These are phyloP conservation scores for Nansenia antarctica DNA, from an alignment of 2,113 vertebrate species.

Conservation along the genomic window DNA sequence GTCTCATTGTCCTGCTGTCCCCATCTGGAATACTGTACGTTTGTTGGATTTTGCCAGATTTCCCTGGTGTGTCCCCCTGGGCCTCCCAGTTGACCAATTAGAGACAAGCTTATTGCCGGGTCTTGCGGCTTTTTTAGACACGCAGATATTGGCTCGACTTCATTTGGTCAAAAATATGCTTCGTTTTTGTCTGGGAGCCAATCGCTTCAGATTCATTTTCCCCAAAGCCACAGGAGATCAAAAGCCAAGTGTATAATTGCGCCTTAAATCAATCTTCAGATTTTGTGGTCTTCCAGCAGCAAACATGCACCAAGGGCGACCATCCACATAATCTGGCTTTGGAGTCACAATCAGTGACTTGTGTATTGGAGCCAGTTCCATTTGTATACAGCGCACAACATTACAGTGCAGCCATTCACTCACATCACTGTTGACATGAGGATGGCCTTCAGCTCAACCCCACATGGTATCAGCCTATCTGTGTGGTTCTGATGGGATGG, in stretches of 20 bases:
- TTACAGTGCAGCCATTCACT: neutral
- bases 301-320: slow-evolving; percentile 53
- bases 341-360: slow-evolving; percentile 44
- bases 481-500: slow-evolving; percentile 45
- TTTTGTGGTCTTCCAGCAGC: slow-evolving; percentile 64
- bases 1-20: neutral
- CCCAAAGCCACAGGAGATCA: slow-evolving; percentile 72
- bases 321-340: slow-evolving; percentile 25
- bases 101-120: slow-evolving; percentile 58
- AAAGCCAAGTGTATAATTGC: slow-evolving; percentile 77
- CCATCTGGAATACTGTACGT: neutral
- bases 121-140: slow-evolving; percentile 63
- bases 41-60: too few relatives aligned
- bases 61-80: too few relatives aligned
- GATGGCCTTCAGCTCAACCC: slow-evolving; percentile 25
- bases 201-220: slow-evolving; percentile 46
- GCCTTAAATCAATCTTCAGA: slow-evolving; percentile 75
- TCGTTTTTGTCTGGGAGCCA: slow-evolving; percentile 69
- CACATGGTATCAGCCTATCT: slow-evolving; percentile 44
- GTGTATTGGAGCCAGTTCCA: slow-evolving; percentile 41
- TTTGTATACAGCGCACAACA: slow-evolving; percentile 46
- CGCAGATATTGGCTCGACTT: slow-evolving; percentile 51
- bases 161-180: slow-evolving; percentile 64
- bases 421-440: slow-evolving; percentile 52
- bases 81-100: slow-evolving; percentile 30